Evolutionary conservation across 2,888 invertebrate genomes (phyloP).

Genomic region (Selenia dentaria): DNA sequence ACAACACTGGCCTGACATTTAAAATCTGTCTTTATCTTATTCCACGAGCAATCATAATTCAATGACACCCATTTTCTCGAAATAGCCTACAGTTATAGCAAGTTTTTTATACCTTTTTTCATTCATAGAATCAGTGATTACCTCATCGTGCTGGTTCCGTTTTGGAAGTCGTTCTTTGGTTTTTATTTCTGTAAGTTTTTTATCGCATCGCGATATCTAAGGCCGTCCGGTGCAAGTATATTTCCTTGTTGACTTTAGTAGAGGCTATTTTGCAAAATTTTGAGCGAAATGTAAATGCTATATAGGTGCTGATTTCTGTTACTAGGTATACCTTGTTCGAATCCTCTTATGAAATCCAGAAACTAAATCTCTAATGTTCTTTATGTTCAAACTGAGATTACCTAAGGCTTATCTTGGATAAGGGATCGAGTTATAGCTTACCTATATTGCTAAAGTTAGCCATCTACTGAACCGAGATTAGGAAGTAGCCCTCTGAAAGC

Average conservation of each 20-base stretch:
- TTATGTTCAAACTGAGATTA: no score
- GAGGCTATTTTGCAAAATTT: constrained; percentile 8
- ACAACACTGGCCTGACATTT: not conserved
- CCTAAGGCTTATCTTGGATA: no score
- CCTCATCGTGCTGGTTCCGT: constrained; percentile 60
- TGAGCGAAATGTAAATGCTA: not conserved
- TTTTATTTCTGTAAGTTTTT: constrained; percentile 43
- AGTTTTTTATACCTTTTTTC: constrained; percentile 50
- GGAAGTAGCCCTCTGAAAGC: no score
- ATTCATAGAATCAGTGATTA: constrained; percentile 66
- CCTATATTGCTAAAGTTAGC: no score
- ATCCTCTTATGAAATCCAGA: no score
- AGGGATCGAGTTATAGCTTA: no score
- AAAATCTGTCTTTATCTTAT: constrained; percentile 17
- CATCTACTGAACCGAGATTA: no score
- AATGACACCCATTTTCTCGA: constrained; percentile 22
- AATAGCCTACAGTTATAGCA: constrained; percentile 43
- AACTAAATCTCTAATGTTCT: no score
- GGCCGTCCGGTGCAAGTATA: constrained; percentile 40
- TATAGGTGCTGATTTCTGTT: no score
- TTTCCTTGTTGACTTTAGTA: constrained; percentile 38
- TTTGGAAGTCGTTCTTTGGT: constrained; percentile 35
- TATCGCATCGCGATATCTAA: constrained; percentile 47
- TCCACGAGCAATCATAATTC: constrained; percentile 1
- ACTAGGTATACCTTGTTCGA: no score